Conservation (phyloP, 2,797 vertebrate species). For the Trematomus bernacchii region DNA sequence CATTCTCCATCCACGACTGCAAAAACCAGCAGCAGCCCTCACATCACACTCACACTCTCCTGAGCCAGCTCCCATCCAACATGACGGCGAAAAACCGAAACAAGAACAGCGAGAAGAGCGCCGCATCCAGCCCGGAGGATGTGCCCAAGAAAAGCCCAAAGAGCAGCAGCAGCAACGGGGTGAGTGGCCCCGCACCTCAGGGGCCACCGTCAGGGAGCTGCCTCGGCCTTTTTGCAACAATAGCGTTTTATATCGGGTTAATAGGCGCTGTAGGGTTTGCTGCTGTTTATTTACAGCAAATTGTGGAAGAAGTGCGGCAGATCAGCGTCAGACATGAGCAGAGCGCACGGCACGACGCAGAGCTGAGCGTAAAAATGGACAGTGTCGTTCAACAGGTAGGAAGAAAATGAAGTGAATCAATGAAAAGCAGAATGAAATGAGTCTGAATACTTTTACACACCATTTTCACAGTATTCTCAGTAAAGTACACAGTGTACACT, state of each 20-base stretch:
- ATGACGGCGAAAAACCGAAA: conserved; percentile 82
- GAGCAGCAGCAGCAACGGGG: conserved; percentile 55
- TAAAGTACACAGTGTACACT: not conserved
- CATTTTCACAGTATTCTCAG: not conserved
- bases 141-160: conserved; percentile 75
- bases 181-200: conserved; percentile 54
- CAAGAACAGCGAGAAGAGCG: conserved; percentile 78
- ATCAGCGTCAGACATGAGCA: conserved; percentile 62
- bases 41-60: conserved; percentile 3
- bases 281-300: conserved; percentile 80
- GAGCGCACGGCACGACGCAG: conserved; percentile 58
- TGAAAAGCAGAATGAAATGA: not conserved
- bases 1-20: conserved; percentile 70
- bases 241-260: conserved; percentile 75
- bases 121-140: conserved; percentile 64
- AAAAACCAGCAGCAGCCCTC: conserved; percentile 46
- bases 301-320: conserved; percentile 75
- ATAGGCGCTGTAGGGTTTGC: conserved; percentile 75
- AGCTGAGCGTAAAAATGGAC: conserved; percentile 73
- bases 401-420: not conserved
- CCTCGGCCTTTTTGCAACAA: conserved; percentile 51
- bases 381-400: conserved; percentile 83
- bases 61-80: conserved; percentile 12
- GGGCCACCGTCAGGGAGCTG: conserved; percentile 62
- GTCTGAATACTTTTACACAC: too few species aligned